Evolutionary conservation across 1,140 invertebrate species (phyloP).

Genomic region (Cotesia typhae): DNA sequence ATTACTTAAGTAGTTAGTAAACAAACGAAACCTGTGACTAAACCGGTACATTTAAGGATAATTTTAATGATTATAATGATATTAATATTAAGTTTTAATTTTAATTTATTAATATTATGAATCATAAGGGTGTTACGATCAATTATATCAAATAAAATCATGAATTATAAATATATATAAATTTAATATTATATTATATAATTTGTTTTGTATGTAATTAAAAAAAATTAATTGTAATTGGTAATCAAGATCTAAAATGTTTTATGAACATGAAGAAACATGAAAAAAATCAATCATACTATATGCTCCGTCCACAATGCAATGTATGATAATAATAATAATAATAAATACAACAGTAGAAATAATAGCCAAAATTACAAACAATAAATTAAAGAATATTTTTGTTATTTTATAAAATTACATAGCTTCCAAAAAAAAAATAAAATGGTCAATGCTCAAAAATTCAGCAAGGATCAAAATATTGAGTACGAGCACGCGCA

Average conservation of each 20-base stretch:
- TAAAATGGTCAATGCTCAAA: no score
- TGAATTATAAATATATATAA: no score
- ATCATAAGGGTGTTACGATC: no score
- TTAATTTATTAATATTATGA: no score
- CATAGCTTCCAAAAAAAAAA: no score
- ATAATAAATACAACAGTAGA: conserved; percentile 23
- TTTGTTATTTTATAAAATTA: background rate
- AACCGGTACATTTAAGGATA: background rate
- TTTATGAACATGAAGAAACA: background rate
- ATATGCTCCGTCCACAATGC: conserved; percentile 52
- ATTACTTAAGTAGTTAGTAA: background rate
- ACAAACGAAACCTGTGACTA: conserved; percentile 8
- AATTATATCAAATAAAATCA: no score
- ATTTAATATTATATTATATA: no score
- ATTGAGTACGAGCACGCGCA: background rate
- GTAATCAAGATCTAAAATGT: conserved; percentile 19
- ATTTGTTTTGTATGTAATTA: no score
- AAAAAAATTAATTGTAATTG: background rate
- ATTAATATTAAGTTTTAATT: background rate
- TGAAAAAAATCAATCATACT: conserved; percentile 48
- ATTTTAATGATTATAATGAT: background rate
- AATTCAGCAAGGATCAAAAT: background rate
- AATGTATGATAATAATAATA: conserved; percentile 30
- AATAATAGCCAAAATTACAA: background rate
- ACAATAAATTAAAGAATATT: background rate